Evolutionary conservation across 2,797 vertebrate species (phyloP).

Genomic region (Rallus crepitans): DNA sequence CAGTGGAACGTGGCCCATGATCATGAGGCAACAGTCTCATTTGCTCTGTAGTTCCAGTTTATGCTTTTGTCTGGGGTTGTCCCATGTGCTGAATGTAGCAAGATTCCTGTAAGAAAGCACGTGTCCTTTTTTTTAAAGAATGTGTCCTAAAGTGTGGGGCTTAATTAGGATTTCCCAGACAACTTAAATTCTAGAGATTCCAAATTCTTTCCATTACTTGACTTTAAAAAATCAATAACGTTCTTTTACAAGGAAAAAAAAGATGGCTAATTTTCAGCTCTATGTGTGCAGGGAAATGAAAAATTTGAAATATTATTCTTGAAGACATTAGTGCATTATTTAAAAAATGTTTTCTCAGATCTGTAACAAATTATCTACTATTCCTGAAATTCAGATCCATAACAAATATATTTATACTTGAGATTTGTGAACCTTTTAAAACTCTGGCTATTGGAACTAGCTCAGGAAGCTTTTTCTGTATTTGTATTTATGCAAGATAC

Average conservation of each 20-base stretch:
- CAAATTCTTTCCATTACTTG: not conserved
- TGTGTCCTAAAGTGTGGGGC: not conserved
- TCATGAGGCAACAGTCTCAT: not conserved
- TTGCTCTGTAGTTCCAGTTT: not conserved
- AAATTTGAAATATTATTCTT: not conserved
- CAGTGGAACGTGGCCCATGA: not conserved
- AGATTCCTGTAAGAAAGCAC: not conserved
- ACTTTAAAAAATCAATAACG: not conserved
- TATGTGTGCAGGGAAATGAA: not conserved
- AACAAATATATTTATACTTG: not conserved
- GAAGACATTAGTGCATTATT: not conserved
- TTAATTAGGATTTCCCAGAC: constrained; percentile 15
- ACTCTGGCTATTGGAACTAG: not conserved
- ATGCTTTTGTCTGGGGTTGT: not conserved
- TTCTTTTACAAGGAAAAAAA: not conserved
- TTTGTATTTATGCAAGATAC: not conserved
- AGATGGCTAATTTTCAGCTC: not conserved
- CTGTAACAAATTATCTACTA: not conserved
- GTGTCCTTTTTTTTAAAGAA: not conserved
- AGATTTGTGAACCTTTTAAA: constrained; percentile 11
- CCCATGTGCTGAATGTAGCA: not conserved
- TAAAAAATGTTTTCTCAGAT: not conserved
- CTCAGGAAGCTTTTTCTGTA: not conserved
- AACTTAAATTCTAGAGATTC: not conserved
- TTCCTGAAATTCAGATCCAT: not conserved